A percentile compares a stretch with the other conserved stretches of the same genome.
These are phyloP conservation scores for Actinopyga echinites DNA, from an alignment of 53 echinoderm and acorn worm genomes.

Conservation along the genomic window DNA sequence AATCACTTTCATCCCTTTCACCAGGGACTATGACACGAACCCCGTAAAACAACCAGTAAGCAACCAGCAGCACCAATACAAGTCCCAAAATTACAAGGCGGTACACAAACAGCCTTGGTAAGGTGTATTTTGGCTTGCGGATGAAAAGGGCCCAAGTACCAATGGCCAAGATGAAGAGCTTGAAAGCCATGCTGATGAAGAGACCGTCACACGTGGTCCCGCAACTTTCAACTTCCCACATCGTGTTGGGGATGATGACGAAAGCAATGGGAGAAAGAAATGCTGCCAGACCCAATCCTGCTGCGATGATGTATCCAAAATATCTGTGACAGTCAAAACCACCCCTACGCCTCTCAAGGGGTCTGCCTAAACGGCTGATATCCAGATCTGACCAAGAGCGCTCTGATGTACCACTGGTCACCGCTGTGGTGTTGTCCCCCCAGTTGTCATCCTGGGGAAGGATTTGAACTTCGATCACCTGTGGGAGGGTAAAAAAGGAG, in stretches of 20 bases:
- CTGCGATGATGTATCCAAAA: slow-evolving; percentile 68
- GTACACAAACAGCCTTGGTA: slow-evolving; percentile 84
- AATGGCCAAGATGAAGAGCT: slow-evolving; percentile 80
- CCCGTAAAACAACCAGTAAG: slow-evolving; percentile 94
- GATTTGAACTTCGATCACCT: slow-evolving; percentile 98
- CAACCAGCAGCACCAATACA: slow-evolving; percentile 68
- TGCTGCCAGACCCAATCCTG: slow-evolving; percentile 58
- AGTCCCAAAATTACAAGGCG: slow-evolving; percentile 73
- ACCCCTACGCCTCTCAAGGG: slow-evolving; percentile 59
- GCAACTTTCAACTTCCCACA: slow-evolving; percentile 59
- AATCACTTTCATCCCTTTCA: slow-evolving; percentile 59
- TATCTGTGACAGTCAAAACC: slow-evolving; percentile 93
- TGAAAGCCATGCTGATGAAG: slow-evolving; percentile 98
- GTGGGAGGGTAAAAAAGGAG: not conserved
- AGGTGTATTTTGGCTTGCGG: slow-evolving; percentile 77
- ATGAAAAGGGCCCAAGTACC: slow-evolving; percentile 95
- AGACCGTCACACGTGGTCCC: slow-evolving; percentile 92
- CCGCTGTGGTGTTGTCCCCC: slow-evolving; percentile 98
- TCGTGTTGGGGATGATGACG: slow-evolving; percentile 76
- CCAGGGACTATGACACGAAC: slow-evolving; percentile 71
- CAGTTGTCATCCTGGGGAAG: slow-evolving; percentile 98
- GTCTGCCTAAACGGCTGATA: slow-evolving; percentile 71
- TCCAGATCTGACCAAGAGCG: slow-evolving; percentile 85
- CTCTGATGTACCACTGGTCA: slow-evolving; percentile 94
- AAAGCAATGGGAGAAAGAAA: slow-evolving; percentile 94